Evolutionary conservation across 2,888 invertebrate species (phyloP).

Genomic region (Julus scanicus): DNA sequence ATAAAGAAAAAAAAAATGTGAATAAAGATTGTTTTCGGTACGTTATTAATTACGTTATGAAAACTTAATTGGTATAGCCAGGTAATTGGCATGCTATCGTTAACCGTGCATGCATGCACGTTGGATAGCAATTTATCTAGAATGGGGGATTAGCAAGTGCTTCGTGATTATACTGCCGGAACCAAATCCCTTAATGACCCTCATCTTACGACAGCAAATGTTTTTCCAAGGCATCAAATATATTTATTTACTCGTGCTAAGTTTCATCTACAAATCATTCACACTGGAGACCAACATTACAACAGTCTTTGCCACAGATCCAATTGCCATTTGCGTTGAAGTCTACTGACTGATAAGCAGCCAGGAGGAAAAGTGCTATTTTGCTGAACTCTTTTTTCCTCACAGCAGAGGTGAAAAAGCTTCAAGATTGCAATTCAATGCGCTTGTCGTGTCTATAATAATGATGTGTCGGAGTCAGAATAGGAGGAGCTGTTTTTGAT

Average conservation of each 20-base stretch:
- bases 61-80: too few relatives aligned
- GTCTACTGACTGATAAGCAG: too few relatives aligned
- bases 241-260: background rate
- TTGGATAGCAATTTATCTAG: too few relatives aligned
- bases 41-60: too few relatives aligned
- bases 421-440: slow-evolving; percentile 14
- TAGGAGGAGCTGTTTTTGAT: slow-evolving; percentile 25
- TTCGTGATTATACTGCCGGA: background rate
- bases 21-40: too few relatives aligned
- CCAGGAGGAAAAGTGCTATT: background rate
- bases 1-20: too few relatives aligned
- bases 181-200: background rate
- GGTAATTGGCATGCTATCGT: too few relatives aligned
- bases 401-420: background rate
- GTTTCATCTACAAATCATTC: background rate
- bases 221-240: background rate
- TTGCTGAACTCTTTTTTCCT: background rate
- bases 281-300: background rate
- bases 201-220: background rate
- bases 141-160: background rate
- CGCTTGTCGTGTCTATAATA: slow-evolving; percentile 25
- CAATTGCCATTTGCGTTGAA: too few relatives aligned
- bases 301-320: background rate
- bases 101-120: too few relatives aligned
- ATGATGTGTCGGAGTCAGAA: slow-evolving; percentile 33